Base-by-base conservation (phyloP, 2,113 vertebrate genomes). In the Hydropotes inermis region DNA sequence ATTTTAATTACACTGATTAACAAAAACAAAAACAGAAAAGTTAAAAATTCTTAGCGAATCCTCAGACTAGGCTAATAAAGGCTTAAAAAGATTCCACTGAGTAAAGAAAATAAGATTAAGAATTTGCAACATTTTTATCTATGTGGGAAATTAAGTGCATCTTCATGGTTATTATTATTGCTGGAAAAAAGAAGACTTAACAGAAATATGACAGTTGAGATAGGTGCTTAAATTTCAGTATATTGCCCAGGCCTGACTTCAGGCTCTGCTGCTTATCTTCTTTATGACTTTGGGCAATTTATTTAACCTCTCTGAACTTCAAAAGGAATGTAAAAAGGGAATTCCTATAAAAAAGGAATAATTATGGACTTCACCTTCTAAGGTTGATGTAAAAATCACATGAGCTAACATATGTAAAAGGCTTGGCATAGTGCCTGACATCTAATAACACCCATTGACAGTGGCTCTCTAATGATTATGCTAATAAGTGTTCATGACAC, bases 1-100 rank as follows among this genome's bases (percentile, higher is more conserved):
- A 55, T 87, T 95, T 93, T 92, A 81, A 89, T 95, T 96, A 88
- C 36, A 87, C 67, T 87, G 21, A 70, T 64, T 30, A 70, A 81
- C 36, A 88, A 74, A 95, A 96, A 92, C 39, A 84, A 67, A 96
- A 28, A 50, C 33, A 91, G 52, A 70, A 61, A 79, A 92, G 2
- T 90, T 43, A 70, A 98, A 81, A 61, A 33, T 84, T 11, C 39
- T 45, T n/a, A 92, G 54, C 1, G 94, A 92, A 94, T 60, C 14
- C 5, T 17, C 8, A 60, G 0, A 52, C 2, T 61, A 70, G 10
- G 6, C 43, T 84, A 50, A 87, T 78, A 96, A 87, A 6, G n/a
- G 60, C 12, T 82, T 81, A 58, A 87, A 86, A 92, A 33, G 11
- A 95, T 87, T 82, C n/a, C 47, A 89, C 25, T 50, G 28, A 91